phyloP scores from a whole-genome alignment of 1,140 invertebrate genomes.

The Archegozetes longisetosus region DNA sequence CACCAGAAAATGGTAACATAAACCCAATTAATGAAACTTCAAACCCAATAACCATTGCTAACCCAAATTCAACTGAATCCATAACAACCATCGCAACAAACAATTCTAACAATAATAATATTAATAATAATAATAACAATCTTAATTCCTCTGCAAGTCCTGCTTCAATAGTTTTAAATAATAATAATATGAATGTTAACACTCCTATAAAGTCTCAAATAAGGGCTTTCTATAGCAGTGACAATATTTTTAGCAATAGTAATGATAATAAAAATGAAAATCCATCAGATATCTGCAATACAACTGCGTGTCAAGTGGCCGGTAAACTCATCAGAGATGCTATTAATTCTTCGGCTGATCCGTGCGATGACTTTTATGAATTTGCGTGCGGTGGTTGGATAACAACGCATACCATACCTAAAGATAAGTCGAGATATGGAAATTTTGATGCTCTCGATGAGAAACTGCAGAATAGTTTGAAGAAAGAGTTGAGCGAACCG shows the following conservation, averaged over 20 bases:
- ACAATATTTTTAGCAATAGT: background rate
- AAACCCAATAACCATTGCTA: too few species aligned
- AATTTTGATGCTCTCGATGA: conserved; percentile 76
- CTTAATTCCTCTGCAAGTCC: background rate
- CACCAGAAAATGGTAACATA: too few species aligned
- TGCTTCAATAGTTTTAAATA: background rate
- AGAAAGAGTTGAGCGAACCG: background rate
- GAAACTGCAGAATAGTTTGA: background rate
- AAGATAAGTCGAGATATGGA: conserved; percentile 7
- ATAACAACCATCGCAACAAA: too few species aligned
- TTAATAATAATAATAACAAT: background rate
- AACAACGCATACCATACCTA: conserved; percentile 6
- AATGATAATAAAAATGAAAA: background rate
- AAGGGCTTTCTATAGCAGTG: background rate
- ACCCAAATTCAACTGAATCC: too few species aligned
- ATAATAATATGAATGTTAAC: background rate
- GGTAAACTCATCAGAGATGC: conserved; percentile 49
- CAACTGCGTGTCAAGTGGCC: conserved; percentile 22
- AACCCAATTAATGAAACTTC: too few species aligned
- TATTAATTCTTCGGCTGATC: conserved; percentile 26
- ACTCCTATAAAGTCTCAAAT: background rate
- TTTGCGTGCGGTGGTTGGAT: conserved; percentile 43
- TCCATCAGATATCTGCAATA: conserved; percentile 16
- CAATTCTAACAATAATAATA: too few species aligned
- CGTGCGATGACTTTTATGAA: conserved; percentile 49